Base-by-base conservation (phyloP, 2,888 invertebrate genomes). In the Lottia scabra region DNA sequence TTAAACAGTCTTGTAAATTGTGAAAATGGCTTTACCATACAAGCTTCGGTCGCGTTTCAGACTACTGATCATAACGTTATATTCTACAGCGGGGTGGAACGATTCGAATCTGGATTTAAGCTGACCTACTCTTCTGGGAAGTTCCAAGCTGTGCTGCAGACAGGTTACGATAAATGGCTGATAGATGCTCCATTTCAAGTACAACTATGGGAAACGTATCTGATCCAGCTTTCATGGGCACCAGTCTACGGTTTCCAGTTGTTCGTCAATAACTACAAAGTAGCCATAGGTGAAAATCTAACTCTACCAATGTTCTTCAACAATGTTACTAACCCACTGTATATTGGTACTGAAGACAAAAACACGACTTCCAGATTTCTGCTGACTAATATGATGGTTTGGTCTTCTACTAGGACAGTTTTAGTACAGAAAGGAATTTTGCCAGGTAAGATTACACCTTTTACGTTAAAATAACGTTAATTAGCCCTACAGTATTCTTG, bases 1-100 rank as follows among this genome's bases (percentile, higher is more conserved):
- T 27, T 78, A 0, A 43, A 63, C 23, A 67, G 70, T 48, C 62
- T 72, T 8, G 19, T 13, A 1, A 15, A 63, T 0, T 80, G 80
- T 63, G 62, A 68, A 0, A 26, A 46, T 4, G 80, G 77, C 1
- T 75, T 80, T 63, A 79, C 75, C 13, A n/a, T 79, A 12, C 72
- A 68, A 23, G 30, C 77, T 27, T 63, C 67, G 19, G 65, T 77
- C 3, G 68, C 64, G 15, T 56, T 80, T 2, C 66, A 71, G n/a
- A 16, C 15, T 44, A 64, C 62, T 10, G 56, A 65, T 16, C 38
- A 26, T n/a, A 63, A 65, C 19, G 63, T 68, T 64, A 71, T 74
- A 8, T 46, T 77, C 26, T 65, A 66, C 44, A 75, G 56, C 43
- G 66, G 63, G 43, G 19, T 19, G n/a, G 63, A 63, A 4, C 26